phyloP scores from a whole-genome alignment of 2,797 vertebrate species.

The Mus minutoides region DNA sequence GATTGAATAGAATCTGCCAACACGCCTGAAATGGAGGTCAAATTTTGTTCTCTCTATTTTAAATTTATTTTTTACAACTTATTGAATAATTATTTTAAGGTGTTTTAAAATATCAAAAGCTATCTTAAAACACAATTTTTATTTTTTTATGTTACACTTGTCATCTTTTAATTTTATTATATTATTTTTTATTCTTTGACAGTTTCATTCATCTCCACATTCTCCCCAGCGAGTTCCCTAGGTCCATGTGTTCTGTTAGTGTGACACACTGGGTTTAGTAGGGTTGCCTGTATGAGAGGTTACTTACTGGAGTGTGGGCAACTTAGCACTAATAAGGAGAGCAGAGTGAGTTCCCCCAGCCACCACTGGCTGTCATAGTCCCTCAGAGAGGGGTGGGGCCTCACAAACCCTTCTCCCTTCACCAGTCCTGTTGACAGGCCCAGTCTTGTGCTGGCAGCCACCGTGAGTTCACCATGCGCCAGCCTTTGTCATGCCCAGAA shows the following conservation, averaged over 20 bases:
- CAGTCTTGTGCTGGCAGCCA: not conserved
- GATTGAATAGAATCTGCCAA: not conserved
- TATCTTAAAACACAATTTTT: not conserved
- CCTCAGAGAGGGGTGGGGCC: not conserved
- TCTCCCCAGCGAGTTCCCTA: not conserved
- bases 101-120: not conserved
- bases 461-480: not conserved
- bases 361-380: not conserved
- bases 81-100: not conserved
- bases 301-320: too few species aligned
- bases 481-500: not conserved
- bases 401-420: not conserved
- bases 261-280: not conserved
- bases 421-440: not conserved
- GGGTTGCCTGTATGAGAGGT: not conserved
- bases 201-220: not conserved
- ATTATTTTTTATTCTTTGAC: not conserved
- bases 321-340: not conserved
- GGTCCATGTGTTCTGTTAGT: not conserved
- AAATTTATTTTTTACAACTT: not conserved
- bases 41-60: slow-evolving; percentile 21
- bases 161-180: not conserved
- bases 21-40: not conserved
- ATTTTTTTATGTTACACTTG: not conserved
- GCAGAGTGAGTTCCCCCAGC: too few species aligned